Percentiles rank a stretch among this genome's conserved stretches.
phyloP scores from a whole-genome alignment of 2,113 vertebrate species.

The Coptodon rendalli region DNA sequence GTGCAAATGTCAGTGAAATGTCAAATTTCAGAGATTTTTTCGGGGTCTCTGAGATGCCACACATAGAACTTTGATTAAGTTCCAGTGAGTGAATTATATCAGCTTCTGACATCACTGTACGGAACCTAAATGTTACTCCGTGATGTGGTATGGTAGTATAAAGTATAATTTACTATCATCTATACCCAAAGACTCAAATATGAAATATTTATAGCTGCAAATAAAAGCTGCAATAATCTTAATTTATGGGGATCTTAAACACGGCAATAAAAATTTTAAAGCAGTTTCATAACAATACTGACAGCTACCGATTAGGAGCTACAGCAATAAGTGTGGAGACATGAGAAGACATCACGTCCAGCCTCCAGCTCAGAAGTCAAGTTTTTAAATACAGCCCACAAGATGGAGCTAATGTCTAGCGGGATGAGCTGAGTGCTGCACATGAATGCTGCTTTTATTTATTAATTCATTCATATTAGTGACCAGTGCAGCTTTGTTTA shows the following conservation, averaged over 20 bases:
- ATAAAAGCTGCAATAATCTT: not conserved
- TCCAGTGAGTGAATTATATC: not conserved
- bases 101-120: not conserved
- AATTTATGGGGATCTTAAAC: not conserved
- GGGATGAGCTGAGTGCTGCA: not conserved
- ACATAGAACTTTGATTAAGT: conserved; percentile 1
- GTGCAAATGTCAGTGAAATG: conserved; percentile 44
- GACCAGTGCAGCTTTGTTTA: not conserved
- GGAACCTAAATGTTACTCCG: not conserved
- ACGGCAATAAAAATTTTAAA: not conserved
- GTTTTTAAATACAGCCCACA: conserved; percentile 24
- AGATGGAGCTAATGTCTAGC: conserved; percentile 52
- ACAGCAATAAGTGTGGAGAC: not conserved
- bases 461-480: not conserved
- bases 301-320: not conserved
- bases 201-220: not conserved
- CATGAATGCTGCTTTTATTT: not conserved
- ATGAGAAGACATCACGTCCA: not conserved
- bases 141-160: not conserved
- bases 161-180: not conserved
- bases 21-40: conserved; percentile 10
- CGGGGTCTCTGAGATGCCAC: not conserved
- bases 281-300: not conserved
- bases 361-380: not conserved
- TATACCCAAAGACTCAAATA: not conserved